Evolutionary conservation across 2,797 vertebrate species (phyloP), one percentile per base, ranked within the genome.

Genomic region (Coilia nasus): DNA sequence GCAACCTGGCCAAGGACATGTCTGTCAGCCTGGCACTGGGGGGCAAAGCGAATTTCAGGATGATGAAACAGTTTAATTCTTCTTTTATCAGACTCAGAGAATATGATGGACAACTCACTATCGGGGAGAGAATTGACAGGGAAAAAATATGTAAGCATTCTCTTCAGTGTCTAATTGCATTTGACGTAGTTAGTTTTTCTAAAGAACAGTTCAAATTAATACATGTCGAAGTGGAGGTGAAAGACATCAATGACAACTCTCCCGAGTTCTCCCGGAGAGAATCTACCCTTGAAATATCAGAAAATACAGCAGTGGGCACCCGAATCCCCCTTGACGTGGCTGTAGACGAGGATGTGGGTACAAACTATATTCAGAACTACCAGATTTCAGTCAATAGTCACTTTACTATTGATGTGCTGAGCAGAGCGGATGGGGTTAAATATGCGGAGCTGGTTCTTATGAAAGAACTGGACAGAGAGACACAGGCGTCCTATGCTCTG

Each of bases 201-300:
- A 96, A 96, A 85, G 97, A 97, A 93, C 97, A 97, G 84, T 98
- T 97, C 93, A 96, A 96, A 87, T 96, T 98, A 89, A 94, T 99
- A 84, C 98, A 98, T 90, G 97, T 99, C 88, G 98, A 99, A 93
- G 96, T 99, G 93, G 97, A 99, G 95, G 97, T 99, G 95, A 97
- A 96, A 83, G 97, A 99, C 95, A 96, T 98, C 87, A 99, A 99
- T 57, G 97, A 99, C 94, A 97, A 99, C 81, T 95, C 96, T 25
- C 98, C 97, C 0, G 96, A 93, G 91, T 99, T 99, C 84, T 96
- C 97, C 84, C 94, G 94, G 3, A 93, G 95, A 86, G 97, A 98
- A 91, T 96, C 97, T 84, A 91, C 93, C 0, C 93, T 98, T 91
- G 98, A 99, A 91, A 96, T 99, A 92, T 98, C 97, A 0, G 97